Evolutionary conservation across 2,797 vertebrate genomes (phyloP).

Genomic region (Otus scops): DNA sequence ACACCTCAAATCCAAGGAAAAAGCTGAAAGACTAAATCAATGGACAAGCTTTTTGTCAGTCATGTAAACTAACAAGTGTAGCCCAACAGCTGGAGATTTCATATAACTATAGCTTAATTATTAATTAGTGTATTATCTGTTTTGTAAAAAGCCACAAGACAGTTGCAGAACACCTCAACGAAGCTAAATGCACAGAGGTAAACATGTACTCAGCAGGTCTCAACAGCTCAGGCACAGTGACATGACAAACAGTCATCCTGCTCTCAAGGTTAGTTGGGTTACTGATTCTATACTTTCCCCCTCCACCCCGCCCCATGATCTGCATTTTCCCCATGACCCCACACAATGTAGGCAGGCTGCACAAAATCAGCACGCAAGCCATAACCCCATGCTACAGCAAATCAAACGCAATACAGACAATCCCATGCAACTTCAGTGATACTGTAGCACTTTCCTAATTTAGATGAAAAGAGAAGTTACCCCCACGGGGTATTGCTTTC

Average conservation of each 20-base stretch:
- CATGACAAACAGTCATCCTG: not conserved
- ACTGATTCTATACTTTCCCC: not conserved
- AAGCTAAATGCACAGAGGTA: not conserved
- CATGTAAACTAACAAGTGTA: not conserved
- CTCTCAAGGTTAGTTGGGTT: not conserved
- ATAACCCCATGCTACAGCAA: fast-evolving
- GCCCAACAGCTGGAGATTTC: not conserved
- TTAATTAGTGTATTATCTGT: not conserved
- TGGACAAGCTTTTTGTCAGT: not conserved
- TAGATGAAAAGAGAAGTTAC: not conserved
- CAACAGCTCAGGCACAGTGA: not conserved
- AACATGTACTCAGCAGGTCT: not conserved
- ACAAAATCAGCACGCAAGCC: not conserved
- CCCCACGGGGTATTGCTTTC: fast-evolving
- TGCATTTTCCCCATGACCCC: not conserved
- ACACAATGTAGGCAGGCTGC: not conserved
- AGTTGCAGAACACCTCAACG: not conserved
- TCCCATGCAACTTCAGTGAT: not conserved
- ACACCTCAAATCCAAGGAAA: not conserved
- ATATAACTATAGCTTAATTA: not conserved
- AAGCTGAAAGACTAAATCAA: not conserved
- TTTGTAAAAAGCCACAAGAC: not conserved
- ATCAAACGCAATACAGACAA: not conserved
- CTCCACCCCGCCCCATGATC: too few relatives aligned
- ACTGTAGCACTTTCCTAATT: not conserved